phyloP scores from a whole-genome alignment of 2,797 vertebrate species.

The Brachyrhaphis roseni region DNA sequence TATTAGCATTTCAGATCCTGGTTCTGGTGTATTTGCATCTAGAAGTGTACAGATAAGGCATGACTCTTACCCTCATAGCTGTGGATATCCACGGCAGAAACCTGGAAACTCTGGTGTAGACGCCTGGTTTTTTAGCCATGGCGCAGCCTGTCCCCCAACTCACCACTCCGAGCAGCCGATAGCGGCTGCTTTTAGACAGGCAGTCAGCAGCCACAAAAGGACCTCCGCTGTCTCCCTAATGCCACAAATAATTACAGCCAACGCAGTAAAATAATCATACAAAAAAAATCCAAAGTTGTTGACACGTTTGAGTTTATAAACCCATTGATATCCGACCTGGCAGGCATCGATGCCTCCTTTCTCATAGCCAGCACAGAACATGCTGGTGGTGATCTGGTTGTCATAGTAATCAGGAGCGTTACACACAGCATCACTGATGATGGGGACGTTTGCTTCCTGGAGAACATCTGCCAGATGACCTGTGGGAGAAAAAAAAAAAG shows the following conservation, averaged over 20 bases:
- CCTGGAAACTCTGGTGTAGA: constrained; percentile 89
- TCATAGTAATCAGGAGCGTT: constrained; percentile 90
- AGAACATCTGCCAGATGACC: constrained; percentile 87
- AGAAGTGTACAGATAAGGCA: not conserved
- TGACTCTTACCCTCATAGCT: constrained; percentile 87
- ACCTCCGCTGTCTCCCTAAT: constrained; percentile 91
- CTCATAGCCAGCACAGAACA: constrained; percentile 93
- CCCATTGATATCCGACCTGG: constrained; percentile 79
- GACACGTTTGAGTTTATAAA: not conserved
- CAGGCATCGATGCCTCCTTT: constrained; percentile 92
- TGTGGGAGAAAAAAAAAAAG: constrained; percentile 40
- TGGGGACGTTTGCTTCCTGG: constrained; percentile 88
- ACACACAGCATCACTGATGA: constrained; percentile 88
- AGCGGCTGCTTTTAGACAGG: constrained; percentile 84
- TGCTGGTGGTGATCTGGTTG: constrained; percentile 91
- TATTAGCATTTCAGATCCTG: not conserved
- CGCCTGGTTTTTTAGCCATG: constrained; percentile 89
- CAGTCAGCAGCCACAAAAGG: constrained; percentile 89
- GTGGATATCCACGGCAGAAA: constrained; percentile 92
- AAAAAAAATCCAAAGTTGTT: not conserved
- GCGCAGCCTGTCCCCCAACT: constrained; percentile 95
- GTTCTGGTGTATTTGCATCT: not conserved
- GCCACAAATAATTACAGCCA: constrained; percentile 7
- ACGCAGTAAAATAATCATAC: not conserved
- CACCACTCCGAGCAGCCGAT: constrained; percentile 89